A percentile compares a stretch with the other conserved stretches of the same genome.
Evolutionary conservation across 1,140 invertebrate genomes (phyloP).

Genomic region (Hyles vespertilio): DNA sequence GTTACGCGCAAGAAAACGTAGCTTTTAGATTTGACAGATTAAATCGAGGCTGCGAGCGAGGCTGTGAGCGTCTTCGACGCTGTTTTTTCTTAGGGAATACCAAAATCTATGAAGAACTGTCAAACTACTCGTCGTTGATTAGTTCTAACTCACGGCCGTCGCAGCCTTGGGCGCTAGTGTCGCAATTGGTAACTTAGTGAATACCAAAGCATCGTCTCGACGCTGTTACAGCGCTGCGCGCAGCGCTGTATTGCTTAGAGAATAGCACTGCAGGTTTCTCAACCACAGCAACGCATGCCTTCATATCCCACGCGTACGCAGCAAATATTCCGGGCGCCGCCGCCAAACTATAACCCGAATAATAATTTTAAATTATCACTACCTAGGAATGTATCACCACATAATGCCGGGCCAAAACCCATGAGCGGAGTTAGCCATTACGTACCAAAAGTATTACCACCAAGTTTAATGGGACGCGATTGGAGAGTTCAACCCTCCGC

Average conservation of each 20-base stretch:
- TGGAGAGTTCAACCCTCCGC: constrained; percentile 26
- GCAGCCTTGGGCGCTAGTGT: too few species aligned
- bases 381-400: background rate
- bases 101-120: too few species aligned
- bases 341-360: constrained; percentile 22
- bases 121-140: too few species aligned
- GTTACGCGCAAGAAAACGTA: too few species aligned
- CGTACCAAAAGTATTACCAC: constrained; percentile 4
- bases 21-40: too few species aligned
- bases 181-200: too few species aligned
- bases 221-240: background rate
- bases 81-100: too few species aligned
- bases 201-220: too few species aligned
- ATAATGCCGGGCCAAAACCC: constrained; percentile 9
- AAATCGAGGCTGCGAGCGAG: too few species aligned
- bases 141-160: too few species aligned
- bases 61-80: too few species aligned
- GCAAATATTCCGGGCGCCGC: constrained; percentile 24
- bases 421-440: constrained; percentile 13
- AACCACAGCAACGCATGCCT: constrained; percentile 2
- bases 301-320: constrained; percentile 15
- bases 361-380: constrained; percentile 22
- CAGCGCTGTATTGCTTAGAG: background rate
- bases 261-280: background rate
- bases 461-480: constrained; percentile 13